Evolutionary conservation across 2,888 invertebrate species (phyloP).

Genomic region (Dilophus febrilis): DNA sequence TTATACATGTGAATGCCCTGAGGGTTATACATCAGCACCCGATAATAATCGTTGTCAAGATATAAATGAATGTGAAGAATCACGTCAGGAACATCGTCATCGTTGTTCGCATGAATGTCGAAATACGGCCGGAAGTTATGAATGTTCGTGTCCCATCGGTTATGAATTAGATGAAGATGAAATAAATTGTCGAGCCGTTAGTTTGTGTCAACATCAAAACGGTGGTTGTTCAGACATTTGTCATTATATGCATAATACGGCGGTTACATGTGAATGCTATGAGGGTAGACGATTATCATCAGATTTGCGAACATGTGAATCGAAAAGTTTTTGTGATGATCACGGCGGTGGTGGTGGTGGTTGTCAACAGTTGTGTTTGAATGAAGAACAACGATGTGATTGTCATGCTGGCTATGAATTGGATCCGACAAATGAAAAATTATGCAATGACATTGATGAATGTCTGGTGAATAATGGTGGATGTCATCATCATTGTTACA

Average conservation of each 20-base stretch:
- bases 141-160: conserved; percentile 36
- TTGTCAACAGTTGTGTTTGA: no score
- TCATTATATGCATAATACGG: conserved; percentile 18
- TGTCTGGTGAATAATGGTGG: conserved; percentile 28
- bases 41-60: conserved; percentile 23
- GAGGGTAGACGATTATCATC: not conserved
- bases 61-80: conserved; percentile 32
- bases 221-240: conserved; percentile 40
- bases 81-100: conserved; percentile 17
- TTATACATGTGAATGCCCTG: conserved; percentile 34
- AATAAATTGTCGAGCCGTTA: conserved; percentile 22
- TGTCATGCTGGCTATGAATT: conserved; percentile 28
- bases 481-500: conserved; percentile 20
- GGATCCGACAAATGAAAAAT: conserved; percentile 22
- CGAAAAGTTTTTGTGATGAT: no score
- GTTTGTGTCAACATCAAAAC: conserved; percentile 34
- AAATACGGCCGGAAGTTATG: conserved; percentile 32
- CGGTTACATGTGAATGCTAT: not conserved
- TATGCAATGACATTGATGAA: conserved; percentile 33
- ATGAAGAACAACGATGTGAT: conserved; percentile 15
- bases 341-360: no score
- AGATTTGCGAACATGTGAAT: no score
- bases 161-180: conserved; percentile 20
- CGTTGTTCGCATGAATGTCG: conserved; percentile 24
- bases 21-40: conserved; percentile 19